phyloP scores from a whole-genome alignment of 2,888 invertebrate genomes.

The Cepaea hortensis region DNA sequence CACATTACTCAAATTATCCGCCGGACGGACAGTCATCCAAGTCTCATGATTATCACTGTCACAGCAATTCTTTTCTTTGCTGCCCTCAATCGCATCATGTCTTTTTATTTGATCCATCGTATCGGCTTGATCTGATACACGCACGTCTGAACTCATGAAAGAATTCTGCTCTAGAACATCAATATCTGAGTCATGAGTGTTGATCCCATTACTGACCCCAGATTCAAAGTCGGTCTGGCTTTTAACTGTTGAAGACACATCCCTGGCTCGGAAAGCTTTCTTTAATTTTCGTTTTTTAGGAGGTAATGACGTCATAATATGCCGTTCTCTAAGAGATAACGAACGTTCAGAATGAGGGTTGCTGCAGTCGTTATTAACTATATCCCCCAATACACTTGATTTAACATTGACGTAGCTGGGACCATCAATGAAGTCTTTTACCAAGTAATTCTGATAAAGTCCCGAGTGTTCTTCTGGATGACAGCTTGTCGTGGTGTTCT shows the following conservation, averaged over 20 bases:
- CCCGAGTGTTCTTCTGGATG: no score
- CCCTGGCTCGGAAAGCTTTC: slow-evolving; percentile 1
- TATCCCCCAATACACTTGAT: no score
- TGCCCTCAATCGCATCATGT: neutral
- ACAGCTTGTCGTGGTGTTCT: no score
- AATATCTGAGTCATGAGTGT: no score
- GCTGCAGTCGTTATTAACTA: no score
- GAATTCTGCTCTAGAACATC: neutral
- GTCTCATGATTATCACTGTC: neutral
- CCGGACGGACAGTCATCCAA: neutral
- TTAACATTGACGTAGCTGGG: no score
- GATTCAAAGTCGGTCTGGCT: neutral
- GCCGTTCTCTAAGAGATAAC: slow-evolving; percentile 20
- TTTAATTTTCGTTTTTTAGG: slow-evolving; percentile 39
- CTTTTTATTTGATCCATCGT: neutral
- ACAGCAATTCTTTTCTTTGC: neutral
- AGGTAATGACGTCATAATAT: slow-evolving; percentile 28
- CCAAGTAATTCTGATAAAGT: no score
- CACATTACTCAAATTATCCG: neutral
- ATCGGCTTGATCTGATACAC: neutral
- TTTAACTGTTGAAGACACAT: neutral
- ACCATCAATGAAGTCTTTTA: no score
- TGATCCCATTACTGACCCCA: neutral
- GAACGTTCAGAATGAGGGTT: no score
- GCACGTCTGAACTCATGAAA: no score